These are phyloP conservation scores for Dasysyrphus albostriatus DNA, from an alignment of 2,888 invertebrate genomes.

Conservation along the genomic window DNA sequence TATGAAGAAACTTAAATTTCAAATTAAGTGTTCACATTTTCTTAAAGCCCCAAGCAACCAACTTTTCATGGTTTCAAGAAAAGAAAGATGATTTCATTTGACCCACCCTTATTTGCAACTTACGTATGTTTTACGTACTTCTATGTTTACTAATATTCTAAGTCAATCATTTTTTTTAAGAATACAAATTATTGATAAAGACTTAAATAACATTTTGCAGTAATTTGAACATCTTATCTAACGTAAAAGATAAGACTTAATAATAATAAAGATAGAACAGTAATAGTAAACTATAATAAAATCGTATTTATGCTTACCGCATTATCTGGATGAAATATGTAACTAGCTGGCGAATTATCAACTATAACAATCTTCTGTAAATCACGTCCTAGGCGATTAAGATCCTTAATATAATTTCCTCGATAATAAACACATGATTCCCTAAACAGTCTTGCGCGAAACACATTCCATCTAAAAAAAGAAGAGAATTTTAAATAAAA, in stretches of 20 bases:
- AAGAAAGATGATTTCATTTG: too few species aligned
- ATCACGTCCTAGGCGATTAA: slow-evolving; percentile 98
- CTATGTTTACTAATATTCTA: too few species aligned
- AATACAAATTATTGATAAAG: too few species aligned
- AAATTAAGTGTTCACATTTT: too few species aligned
- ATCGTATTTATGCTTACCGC: slow-evolving; percentile 90
- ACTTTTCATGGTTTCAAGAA: too few species aligned
- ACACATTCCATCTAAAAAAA: slow-evolving; percentile 94
- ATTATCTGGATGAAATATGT: slow-evolving; percentile 99
- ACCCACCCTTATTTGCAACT: too few species aligned
- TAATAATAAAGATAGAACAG: not conserved
- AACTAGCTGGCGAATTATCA: slow-evolving; percentile 99
- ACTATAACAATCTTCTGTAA: slow-evolving; percentile 98
- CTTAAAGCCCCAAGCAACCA: too few species aligned
- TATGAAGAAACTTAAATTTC: too few species aligned
- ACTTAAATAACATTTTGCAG: not conserved
- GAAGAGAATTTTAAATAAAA: slow-evolving; percentile 14
- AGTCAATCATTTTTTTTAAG: too few species aligned
- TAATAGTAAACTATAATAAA: not conserved
- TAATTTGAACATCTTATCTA: not conserved
- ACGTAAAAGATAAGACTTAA: not conserved
- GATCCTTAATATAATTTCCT: slow-evolving; percentile 99
- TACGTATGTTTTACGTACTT: too few species aligned
- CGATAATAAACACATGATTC: slow-evolving; percentile 99
- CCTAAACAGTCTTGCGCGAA: slow-evolving; percentile 97